Conservation (phyloP, 2,888 invertebrate species). For the Drosophila barbarae region DNA sequence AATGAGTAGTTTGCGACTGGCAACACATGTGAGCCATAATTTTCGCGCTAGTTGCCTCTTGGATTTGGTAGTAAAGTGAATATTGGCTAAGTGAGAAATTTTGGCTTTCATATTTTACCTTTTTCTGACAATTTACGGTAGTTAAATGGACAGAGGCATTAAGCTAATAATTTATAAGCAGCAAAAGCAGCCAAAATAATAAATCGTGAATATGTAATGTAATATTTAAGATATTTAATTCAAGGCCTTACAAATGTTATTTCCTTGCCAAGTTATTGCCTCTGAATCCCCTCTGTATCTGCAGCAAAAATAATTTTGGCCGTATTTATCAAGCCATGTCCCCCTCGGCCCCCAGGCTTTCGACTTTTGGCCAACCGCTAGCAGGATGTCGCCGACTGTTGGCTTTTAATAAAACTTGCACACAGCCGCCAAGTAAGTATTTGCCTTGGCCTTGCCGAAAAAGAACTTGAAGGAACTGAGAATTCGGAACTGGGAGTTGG, state of each 20-base stretch:
- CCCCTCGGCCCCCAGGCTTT: conserved; percentile 1
- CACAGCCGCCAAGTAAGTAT: conserved; percentile 50
- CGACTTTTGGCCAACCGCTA: conserved; percentile 48
- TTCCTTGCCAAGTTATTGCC: neutral
- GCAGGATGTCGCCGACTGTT: conserved; percentile 61
- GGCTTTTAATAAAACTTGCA: conserved; percentile 69
- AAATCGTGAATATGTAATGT: neutral
- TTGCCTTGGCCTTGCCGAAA: conserved; percentile 50
- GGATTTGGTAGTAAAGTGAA: conserved; percentile 44
- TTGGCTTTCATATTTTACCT: neutral
- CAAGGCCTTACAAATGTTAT: neutral
- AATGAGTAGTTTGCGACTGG: conserved; percentile 43
- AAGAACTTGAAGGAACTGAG: conserved; percentile 18
- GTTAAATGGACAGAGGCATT: no score
- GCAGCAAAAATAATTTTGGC: conserved; percentile 50
- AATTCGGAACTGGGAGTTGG: neutral
- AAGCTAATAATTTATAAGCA: no score
- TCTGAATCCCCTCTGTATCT: conserved; percentile 36
- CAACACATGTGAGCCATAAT: conserved; percentile 61
- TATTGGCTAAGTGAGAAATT: conserved; percentile 1
- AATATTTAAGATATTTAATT: neutral
- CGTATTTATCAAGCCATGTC: conserved; percentile 62
- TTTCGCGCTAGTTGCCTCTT: conserved; percentile 50
- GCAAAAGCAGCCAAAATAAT: no score
- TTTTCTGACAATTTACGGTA: no score